Conservation (phyloP, 2,797 vertebrate genomes). For the Micrastur ruficollis region DNA sequence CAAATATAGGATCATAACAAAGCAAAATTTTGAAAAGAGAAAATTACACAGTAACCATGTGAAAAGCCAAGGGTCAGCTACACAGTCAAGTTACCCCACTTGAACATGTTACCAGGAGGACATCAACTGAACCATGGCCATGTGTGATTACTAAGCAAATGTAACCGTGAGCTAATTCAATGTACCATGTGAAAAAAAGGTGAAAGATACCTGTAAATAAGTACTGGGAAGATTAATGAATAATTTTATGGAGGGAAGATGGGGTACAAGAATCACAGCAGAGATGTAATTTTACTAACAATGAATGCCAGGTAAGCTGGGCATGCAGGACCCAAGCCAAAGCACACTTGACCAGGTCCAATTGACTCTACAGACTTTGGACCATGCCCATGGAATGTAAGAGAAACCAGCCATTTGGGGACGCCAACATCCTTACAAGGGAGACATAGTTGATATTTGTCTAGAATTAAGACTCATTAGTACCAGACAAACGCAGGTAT, state of each 20-base stretch:
- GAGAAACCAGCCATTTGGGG: neutral
- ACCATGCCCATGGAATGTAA: neutral
- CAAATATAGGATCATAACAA: neutral
- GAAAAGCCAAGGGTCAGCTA: neutral
- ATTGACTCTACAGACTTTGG: neutral
- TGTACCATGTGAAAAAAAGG: neutral
- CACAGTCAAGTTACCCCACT: neutral
- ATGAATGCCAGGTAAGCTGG: neutral
- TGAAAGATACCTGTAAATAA: neutral
- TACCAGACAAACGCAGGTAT: neutral
- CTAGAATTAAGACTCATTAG: neutral
- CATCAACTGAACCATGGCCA: neutral
- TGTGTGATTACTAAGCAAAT: neutral
- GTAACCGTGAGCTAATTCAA: neutral
- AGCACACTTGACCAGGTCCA: neutral
- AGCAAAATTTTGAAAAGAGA: neutral
- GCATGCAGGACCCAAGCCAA: neutral
- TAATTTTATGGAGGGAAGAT: neutral
- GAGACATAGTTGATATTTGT: neutral
- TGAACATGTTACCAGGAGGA: neutral
- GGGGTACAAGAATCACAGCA: neutral
- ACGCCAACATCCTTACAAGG: neutral
- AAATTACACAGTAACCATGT: neutral
- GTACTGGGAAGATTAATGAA: neutral
- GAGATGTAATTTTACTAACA: neutral